Conservation (phyloP, 1,140 invertebrate genomes). For the Pararge aegeria region DNA sequence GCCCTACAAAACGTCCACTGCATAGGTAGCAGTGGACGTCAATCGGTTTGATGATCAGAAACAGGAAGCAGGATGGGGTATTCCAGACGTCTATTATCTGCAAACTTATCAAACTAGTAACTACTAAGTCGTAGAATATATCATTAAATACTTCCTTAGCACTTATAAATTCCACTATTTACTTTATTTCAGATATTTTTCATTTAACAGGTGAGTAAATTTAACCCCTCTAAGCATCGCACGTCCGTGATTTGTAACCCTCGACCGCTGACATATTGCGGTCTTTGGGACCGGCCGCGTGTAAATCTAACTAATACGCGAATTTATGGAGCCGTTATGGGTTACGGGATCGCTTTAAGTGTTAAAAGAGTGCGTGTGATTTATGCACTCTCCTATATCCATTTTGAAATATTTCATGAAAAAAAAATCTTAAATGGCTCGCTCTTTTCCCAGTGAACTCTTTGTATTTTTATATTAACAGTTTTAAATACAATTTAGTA, state of each 20-base stretch:
- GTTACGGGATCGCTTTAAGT: background rate
- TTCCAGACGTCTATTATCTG: no score
- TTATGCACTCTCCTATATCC: background rate
- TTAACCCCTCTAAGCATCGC: background rate
- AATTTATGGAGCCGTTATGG: conserved; percentile 20
- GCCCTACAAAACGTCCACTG: no score
- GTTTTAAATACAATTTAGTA: no score
- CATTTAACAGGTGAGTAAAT: conserved; percentile 5
- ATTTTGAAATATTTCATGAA: background rate
- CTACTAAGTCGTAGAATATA: no score
- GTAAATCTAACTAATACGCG: conserved; percentile 10
- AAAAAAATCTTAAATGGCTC: background rate
- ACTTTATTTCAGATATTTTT: background rate
- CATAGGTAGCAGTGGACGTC: no score
- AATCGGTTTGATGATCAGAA: no score
- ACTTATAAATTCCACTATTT: no score
- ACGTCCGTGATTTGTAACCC: conserved; percentile 17
- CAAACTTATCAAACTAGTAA: no score
- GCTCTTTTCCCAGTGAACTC: no score
- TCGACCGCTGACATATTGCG: conserved; percentile 21
- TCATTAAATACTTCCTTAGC: no score
- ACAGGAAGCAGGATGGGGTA: no score
- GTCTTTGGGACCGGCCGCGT: conserved; percentile 8
- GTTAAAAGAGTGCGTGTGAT: background rate
- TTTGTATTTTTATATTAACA: no score